Evolutionary conservation across 2,113 vertebrate genomes (phyloP), one percentile per base, ranked within the genome.

Genomic region (Shinisaurus crocodilurus): DNA sequence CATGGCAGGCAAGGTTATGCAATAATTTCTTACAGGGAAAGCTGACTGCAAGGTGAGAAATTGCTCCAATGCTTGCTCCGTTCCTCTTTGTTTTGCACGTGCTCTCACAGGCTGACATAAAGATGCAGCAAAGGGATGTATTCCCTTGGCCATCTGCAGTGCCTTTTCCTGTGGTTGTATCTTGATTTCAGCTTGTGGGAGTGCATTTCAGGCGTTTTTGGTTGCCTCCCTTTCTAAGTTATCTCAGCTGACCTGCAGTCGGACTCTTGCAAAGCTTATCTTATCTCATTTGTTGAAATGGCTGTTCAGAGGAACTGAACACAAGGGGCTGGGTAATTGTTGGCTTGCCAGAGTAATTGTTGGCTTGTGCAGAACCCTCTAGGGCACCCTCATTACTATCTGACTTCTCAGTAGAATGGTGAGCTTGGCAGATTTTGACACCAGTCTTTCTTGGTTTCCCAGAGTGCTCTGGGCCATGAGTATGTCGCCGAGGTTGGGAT

Each of bases 391-490:
- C 6, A 0, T 15, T 27, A 34, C 29, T 16, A 34, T n/a, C 16
- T 27, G 29, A 12, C 37, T 7, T n/a, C 34, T 74, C 70, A 25
- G 20, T 20, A 50, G 54, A 15, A 37, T 40, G 25, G 13, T n/a
- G 69, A 23, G 32, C 15, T 6, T 9, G 27, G 45, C 63, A 57
- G 63, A 18, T 2, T n/a, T 5, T 82, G 48, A 76, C 32, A 7
- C 67, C 48, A 1, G 3, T 80, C 86, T 5, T 63, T 76, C 34
- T 94, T 92, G 88, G 29, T 92, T 91, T 93, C 32, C 88, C 84
- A 99, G 99, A 98, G 91, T 3, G 99, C 99, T 0, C 37, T 99
- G 95, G 98, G 98, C n/a, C 98, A 99, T 0, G 96, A 97, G 60
- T 99, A 99, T 0, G 88, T 99, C 0, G 98, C 98, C 0, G 95